Evolutionary conservation across 2,797 vertebrate species (phyloP), one percentile per base, ranked within the genome.

Genomic region (Enteromius paludinosus): DNA sequence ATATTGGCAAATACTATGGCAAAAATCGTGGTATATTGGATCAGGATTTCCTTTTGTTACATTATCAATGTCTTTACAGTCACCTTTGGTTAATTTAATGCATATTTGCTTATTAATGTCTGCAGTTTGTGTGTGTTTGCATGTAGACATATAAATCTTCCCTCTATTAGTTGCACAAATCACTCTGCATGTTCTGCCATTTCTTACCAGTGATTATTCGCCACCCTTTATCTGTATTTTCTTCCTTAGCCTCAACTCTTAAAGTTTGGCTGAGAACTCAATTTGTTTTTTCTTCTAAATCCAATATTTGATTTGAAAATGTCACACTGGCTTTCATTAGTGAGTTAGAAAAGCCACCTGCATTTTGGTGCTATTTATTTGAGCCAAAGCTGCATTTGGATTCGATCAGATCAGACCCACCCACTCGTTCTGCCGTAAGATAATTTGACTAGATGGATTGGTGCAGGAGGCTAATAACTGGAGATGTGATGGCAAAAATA

Each of bases 271-370:
- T 47, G 64, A 78, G 70, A 52, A 78, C 83, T 86, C 59, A 82
- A 64, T 88, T 70, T 88, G 72, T 38, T 71, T 86, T 75, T 69
- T 84, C 47, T 59, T 38, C 86, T 82, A 84, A 86, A 87, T 81
- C 74, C 83, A 87, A 87, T 84, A 84, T 87, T 88, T 88, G 87
- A 85, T 71, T 87, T 83, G 81, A 88, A 90, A 88, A 88, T 88
- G 89, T 87, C 88, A 87, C 75, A 81, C 47, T 82, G 65, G 54
- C 83, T 89, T 84, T 84, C 73, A 88, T 87, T 85, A 89, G 83
- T 69, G 78, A 82, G 54, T 83, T 61, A 28, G 78, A 84, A 78
- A 85, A 75, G 52, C 76, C 64, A 82, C 78, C 74, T 17, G 38
- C 61, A 68, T 82, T 73, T 85, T 80, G 84, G 54, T 79, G 69